Conservation (phyloP, 2,113 vertebrate genomes). For the Actinemys pallida region DNA sequence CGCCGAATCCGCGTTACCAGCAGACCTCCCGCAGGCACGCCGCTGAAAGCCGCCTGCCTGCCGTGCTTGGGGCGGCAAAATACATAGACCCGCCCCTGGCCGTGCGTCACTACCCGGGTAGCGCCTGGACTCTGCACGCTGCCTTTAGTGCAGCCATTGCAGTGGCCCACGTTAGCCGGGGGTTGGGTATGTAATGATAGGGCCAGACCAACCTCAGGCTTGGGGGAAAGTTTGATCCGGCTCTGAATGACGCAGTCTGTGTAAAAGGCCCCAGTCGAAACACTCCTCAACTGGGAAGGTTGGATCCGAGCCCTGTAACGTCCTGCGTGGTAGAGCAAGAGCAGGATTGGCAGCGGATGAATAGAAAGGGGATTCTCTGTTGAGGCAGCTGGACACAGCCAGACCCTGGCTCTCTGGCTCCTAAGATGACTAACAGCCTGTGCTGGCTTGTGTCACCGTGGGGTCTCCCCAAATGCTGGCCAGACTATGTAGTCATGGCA, state of each 20-base stretch:
- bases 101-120: background rate
- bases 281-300: background rate
- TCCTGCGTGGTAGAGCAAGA: background rate
- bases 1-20: too few species aligned
- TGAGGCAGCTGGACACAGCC: too few species aligned
- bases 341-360: rapidly evolving
- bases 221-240: rapidly evolving
- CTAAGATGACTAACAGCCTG: background rate
- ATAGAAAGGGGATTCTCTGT: background rate
- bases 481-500: rapidly evolving
- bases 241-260: rapidly evolving
- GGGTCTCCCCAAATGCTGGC: background rate
- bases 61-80: too few species aligned
- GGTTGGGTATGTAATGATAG: background rate
- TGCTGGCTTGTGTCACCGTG: rapidly evolving
- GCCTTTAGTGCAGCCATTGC: background rate
- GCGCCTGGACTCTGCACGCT: background rate
- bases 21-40: too few species aligned
- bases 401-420: background rate
- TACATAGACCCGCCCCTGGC: too few species aligned
- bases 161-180: too few species aligned
- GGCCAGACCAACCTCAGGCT: background rate
- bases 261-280: background rate
- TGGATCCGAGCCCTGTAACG: background rate
- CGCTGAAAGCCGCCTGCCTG: too few species aligned